Evolutionary conservation across 2,888 invertebrate species (phyloP).

Genomic region (Macaria notata): DNA sequence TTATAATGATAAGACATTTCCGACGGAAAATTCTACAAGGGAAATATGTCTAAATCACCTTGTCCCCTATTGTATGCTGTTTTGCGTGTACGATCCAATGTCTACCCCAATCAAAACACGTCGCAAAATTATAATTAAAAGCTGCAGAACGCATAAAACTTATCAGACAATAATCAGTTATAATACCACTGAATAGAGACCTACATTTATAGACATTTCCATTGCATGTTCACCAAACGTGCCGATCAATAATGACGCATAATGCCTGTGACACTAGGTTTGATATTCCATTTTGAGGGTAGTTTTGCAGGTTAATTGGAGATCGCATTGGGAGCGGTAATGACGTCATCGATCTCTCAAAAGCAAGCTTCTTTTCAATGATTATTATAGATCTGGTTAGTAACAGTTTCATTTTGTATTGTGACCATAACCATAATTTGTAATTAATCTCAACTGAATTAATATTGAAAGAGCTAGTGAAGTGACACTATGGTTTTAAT

Average conservation of each 20-base stretch:
- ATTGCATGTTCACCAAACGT: neutral
- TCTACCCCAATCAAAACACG: too few species aligned
- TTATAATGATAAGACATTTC: too few species aligned
- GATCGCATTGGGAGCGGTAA: conserved; percentile 30
- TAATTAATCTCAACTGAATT: too few species aligned
- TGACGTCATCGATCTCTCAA: conserved; percentile 40
- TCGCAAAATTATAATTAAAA: conserved; percentile 22
- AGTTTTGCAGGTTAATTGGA: conserved; percentile 33
- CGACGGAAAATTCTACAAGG: too few species aligned
- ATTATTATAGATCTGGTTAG: too few species aligned
- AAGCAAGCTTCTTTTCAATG: conserved; percentile 24
- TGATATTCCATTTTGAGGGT: conserved; percentile 3
- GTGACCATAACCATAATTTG: too few species aligned
- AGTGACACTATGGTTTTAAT: too few species aligned
- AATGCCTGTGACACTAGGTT: neutral
- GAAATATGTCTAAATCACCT: too few species aligned
- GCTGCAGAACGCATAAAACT: neutral
- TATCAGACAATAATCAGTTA: neutral
- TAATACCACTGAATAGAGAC: neutral
- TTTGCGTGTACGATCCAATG: too few species aligned
- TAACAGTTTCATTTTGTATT: too few species aligned
- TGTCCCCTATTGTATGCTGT: too few species aligned
- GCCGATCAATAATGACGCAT: neutral
- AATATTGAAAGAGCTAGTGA: too few species aligned
- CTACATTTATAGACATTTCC: neutral